Percentiles rank a stretch among this genome's conserved stretches.
phyloP scores from a whole-genome alignment of 2,113 vertebrate species.

The Entosphenus tridentatus region DNA sequence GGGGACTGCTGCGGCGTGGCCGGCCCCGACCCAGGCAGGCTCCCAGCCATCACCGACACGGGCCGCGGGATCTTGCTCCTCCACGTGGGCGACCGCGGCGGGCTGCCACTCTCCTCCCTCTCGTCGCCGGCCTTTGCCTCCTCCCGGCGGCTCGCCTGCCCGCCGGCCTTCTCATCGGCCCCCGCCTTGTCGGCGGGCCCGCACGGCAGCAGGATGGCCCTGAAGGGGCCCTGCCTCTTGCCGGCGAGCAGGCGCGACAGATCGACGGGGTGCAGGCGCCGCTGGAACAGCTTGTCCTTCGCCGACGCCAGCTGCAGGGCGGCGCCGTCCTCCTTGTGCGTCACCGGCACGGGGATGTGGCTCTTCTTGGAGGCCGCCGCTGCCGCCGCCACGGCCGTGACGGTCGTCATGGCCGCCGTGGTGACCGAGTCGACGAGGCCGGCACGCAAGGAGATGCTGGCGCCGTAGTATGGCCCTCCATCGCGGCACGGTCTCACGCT shows the following conservation, averaged over 20 bases:
- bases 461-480: too few relatives aligned
- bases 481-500: too few relatives aligned
- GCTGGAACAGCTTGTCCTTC: slow-evolving; percentile 4
- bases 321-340: not conserved
- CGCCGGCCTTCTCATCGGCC: not conserved
- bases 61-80: slow-evolving; percentile 4
- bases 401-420: too few relatives aligned
- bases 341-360: slow-evolving; percentile 1
- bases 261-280: slow-evolving; percentile 2
- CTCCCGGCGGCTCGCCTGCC: not conserved
- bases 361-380: not conserved
- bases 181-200: not conserved
- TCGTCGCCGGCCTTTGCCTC: not conserved
- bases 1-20: slow-evolving; percentile 2
- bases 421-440: too few relatives aligned
- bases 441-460: too few relatives aligned
- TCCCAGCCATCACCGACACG: slow-evolving; percentile 1
- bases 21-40: slow-evolving; percentile 2
- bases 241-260: slow-evolving; percentile 1
- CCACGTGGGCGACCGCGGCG: slow-evolving; percentile 4
- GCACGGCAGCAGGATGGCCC: slow-evolving; percentile 3
- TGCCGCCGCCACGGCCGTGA: too few relatives aligned
- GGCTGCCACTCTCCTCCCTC: not conserved
- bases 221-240: not conserved
- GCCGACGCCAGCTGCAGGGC: not conserved